Evolutionary conservation across 2,113 vertebrate genomes (phyloP), one percentile per base, ranked within the genome.

Genomic region (Dendropsophus ebraccatus): DNA sequence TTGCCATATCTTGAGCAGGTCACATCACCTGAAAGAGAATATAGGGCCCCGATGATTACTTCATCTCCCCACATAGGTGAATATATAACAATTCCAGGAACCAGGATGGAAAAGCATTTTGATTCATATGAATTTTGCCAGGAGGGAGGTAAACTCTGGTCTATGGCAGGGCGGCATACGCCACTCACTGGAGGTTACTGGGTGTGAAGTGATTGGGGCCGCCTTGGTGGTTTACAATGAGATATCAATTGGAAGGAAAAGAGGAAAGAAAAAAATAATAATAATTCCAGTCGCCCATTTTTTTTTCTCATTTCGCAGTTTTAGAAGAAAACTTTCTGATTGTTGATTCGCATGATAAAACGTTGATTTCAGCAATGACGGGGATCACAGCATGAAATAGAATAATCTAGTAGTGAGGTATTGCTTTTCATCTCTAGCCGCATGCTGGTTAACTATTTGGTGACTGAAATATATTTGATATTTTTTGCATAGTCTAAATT

Each of bases 191-290:
- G 45, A 50, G 45, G 52, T 78, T 49, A 54, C 32, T 35, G 58
- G 56, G 54, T 56, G 3, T 70, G 47, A 86, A 86, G 76, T 86
- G 84, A 86, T 86, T 86, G 84, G 84, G 84, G 45, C 5, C 28
- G 30, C 75, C 35, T 80, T 7, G 23, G 16, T 23, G 17, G 49
- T 56, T 75, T 69, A 45, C 50, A 62, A 77, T 50, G 35, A 78
- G 75, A 69, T 54, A 79, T 85, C 58, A 85, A 78, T 50, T 54
- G 49, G 41, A 70, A 32, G 41, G 32, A 30, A 35, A n/a, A 17
- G 13, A n/a, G n/a, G n/a, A n/a, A n/a, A n/a, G n/a, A n/a, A n/a
- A 60, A 67, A 85, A 65, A 41, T 8, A 19, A 37, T 8, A 47
- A 28, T 16, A 47, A 50, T 72, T 19, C 23, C 60, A 74, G 50